phyloP scores from a whole-genome alignment of 2,113 vertebrate genomes.

The Tetraodon nigroviridis region DNA sequence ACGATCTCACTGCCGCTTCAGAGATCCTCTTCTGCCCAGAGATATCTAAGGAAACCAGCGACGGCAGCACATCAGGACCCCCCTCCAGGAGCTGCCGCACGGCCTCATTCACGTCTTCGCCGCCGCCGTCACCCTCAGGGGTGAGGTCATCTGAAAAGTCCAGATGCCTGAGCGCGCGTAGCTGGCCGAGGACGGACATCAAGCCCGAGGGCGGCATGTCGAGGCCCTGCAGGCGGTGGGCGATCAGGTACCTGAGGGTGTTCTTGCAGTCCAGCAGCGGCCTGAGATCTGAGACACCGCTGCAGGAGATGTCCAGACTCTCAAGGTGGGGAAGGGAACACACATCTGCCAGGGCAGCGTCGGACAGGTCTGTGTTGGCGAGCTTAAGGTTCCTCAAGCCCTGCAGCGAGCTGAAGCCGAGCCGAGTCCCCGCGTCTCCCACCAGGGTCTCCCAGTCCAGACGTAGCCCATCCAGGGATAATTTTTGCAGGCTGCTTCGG shows the following conservation, averaged over 20 bases:
- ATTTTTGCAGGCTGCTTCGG: slow-evolving; percentile 75
- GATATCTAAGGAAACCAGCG: slow-evolving; percentile 86
- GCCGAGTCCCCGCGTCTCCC: slow-evolving; percentile 62
- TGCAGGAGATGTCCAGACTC: slow-evolving; percentile 90
- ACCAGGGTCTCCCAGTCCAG: slow-evolving; percentile 80
- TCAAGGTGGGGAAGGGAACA: slow-evolving; percentile 85
- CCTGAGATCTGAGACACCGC: slow-evolving; percentile 82
- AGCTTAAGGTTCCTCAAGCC: slow-evolving; percentile 83
- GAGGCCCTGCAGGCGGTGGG: slow-evolving; percentile 85
- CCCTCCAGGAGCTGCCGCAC: slow-evolving; percentile 84
- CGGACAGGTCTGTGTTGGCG: slow-evolving; percentile 86
- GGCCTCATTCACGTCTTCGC: slow-evolving; percentile 69
- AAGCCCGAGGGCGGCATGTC: slow-evolving; percentile 85
- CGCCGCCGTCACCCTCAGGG: slow-evolving; percentile 49
- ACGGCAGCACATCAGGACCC: slow-evolving; percentile 80
- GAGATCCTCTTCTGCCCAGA: slow-evolving; percentile 86
- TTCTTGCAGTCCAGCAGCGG: slow-evolving; percentile 82
- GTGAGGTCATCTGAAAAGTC: slow-evolving; percentile 93
- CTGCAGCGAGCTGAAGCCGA: slow-evolving; percentile 80
- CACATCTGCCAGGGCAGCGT: slow-evolving; percentile 83
- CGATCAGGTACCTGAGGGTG: slow-evolving; percentile 81
- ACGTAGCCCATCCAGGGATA: slow-evolving; percentile 73
- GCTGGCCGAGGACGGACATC: slow-evolving; percentile 82
- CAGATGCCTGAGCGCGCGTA: slow-evolving; percentile 83
- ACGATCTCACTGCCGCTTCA: slow-evolving; percentile 79